These are phyloP conservation scores for Allacma fusca DNA, from an alignment of 2,888 invertebrate genomes.

Conservation along the genomic window DNA sequence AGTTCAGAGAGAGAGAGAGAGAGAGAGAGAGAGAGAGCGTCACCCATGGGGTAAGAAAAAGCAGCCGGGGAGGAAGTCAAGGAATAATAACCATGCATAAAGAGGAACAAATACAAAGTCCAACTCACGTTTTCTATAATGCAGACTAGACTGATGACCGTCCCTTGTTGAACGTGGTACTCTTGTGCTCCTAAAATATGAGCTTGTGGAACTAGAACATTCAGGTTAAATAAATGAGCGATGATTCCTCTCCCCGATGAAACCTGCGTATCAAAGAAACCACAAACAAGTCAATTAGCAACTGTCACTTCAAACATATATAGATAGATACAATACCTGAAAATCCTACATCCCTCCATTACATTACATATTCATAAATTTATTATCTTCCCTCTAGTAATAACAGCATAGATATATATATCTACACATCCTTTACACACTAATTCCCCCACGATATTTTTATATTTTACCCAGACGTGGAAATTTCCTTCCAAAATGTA, in stretches of 20 bases:
- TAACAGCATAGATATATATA: too few relatives aligned
- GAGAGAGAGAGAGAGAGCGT: too few relatives aligned
- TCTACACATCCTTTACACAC: too few relatives aligned
- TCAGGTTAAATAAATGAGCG: conserved; percentile 86
- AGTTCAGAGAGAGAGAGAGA: too few relatives aligned
- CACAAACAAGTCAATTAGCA: conserved; percentile 6
- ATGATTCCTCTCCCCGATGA: conserved; percentile 82
- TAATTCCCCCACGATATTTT: too few relatives aligned
- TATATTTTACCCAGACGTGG: too few relatives aligned
- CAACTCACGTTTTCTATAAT: conserved; percentile 85
- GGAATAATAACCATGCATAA: background rate
- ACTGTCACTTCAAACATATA: too few relatives aligned
- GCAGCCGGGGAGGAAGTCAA: background rate
- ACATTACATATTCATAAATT: too few relatives aligned
- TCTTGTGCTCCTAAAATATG: conserved; percentile 85
- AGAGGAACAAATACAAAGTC: background rate
- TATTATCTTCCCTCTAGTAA: too few relatives aligned
- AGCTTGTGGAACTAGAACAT: conserved; percentile 88
- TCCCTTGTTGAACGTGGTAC: conserved; percentile 89
- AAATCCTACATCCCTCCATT: too few relatives aligned
- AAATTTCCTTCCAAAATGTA: too few relatives aligned
- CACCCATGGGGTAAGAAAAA: background rate
- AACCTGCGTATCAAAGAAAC: conserved; percentile 69
- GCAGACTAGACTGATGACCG: conserved; percentile 87
- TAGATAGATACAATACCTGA: too few relatives aligned